phyloP scores from a whole-genome alignment of 2,797 vertebrate species.

The Thripadectes ignobilis region DNA sequence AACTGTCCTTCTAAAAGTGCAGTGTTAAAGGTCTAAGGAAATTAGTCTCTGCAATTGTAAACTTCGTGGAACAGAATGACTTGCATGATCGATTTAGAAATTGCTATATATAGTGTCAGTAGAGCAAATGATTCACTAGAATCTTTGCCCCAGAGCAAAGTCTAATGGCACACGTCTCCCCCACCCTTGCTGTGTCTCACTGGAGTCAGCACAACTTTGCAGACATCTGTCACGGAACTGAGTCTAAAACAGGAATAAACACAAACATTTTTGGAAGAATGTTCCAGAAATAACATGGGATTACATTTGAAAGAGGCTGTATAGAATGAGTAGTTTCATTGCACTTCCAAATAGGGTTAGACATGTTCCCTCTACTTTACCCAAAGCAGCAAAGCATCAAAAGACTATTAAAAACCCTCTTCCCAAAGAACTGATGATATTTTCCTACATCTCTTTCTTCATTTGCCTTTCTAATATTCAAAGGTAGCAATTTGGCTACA shows the following conservation, averaged over 20 bases:
- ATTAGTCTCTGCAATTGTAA: background rate
- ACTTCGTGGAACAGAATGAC: background rate
- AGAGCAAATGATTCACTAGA: background rate
- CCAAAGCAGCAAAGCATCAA: background rate
- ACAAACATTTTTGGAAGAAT: background rate
- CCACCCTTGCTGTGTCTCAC: background rate
- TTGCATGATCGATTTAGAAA: background rate
- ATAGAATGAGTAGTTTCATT: background rate
- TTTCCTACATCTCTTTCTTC: background rate
- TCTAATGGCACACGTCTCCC: fast-evolving
- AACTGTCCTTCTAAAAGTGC: background rate
- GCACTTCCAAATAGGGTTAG: background rate
- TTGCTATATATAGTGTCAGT: background rate
- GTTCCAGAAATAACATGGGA: background rate
- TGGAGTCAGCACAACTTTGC: background rate
- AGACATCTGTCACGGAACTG: background rate
- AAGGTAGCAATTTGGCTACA: background rate
- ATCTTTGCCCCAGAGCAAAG: background rate
- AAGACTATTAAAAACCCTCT: background rate
- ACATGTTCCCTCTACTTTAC: background rate
- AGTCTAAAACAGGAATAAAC: constrained; percentile 9
- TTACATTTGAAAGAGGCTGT: background rate
- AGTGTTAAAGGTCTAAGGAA: background rate
- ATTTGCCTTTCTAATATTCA: background rate
- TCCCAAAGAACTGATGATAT: background rate